These are phyloP conservation scores for Netelia virgata DNA, from an alignment of 2,888 invertebrate species.

Conservation along the genomic window DNA sequence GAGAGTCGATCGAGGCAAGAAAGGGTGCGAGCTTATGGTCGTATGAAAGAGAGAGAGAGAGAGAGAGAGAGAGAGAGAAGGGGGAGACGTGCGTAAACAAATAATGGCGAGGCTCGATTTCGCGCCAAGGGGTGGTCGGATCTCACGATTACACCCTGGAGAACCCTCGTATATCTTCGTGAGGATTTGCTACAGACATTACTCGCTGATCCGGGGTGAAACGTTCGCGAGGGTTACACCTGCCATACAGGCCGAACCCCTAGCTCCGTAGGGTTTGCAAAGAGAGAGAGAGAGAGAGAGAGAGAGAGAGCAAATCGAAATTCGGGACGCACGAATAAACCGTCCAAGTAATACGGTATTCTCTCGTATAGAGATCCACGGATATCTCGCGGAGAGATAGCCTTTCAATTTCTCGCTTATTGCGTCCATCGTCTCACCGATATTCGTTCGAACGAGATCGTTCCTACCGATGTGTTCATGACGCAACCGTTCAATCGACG, in stretches of 20 bases:
- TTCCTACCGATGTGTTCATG: background rate
- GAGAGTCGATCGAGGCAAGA: slow-evolving; percentile 22
- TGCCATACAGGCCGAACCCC: slow-evolving; percentile 37
- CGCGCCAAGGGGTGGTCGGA: slow-evolving; percentile 32
- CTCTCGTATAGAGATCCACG: slow-evolving; percentile 39
- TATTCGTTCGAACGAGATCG: background rate
- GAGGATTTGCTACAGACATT: slow-evolving; percentile 64
- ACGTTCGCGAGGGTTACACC: slow-evolving; percentile 53
- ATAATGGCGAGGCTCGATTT: slow-evolving; percentile 56
- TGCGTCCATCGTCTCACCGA: slow-evolving; percentile 15
- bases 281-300: too few species aligned
- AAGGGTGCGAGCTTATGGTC: slow-evolving; percentile 8
- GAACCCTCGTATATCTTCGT: slow-evolving; percentile 61
- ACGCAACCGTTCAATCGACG: background rate
- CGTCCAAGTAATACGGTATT: slow-evolving; percentile 30
- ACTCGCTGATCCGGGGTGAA: slow-evolving; percentile 58
- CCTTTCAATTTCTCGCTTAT: slow-evolving; percentile 64
- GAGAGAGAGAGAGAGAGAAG: too few species aligned
- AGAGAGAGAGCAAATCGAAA: slow-evolving; percentile 17
- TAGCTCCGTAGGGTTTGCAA: slow-evolving; percentile 1
- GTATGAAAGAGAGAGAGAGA: too few species aligned
- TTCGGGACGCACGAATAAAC: slow-evolving; percentile 48
- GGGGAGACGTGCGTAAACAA: slow-evolving; percentile 51
- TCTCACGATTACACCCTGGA: slow-evolving; percentile 62
- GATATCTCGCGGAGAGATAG: slow-evolving; percentile 57